phyloP scores from a whole-genome alignment of 2,113 vertebrate species.

The Vireo altiloquus region DNA sequence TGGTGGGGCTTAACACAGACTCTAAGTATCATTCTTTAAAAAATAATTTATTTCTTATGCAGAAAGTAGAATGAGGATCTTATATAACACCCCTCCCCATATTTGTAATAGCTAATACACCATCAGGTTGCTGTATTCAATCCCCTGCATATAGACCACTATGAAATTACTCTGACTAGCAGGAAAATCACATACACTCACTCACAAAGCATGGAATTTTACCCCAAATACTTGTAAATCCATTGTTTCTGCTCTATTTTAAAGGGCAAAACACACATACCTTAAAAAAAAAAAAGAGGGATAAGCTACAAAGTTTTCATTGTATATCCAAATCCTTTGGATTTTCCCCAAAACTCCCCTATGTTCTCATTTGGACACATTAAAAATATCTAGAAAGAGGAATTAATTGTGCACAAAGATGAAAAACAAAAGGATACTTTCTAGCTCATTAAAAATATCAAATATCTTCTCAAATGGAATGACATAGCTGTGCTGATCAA shows the following conservation, averaged over 20 bases:
- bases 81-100: neutral
- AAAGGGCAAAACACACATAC: neutral
- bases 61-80: neutral
- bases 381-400: neutral
- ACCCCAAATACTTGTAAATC: neutral
- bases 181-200: neutral
- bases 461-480: neutral
- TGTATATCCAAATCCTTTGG: neutral
- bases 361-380: neutral
- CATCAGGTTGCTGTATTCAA: neutral
- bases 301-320: neutral
- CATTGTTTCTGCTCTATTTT: neutral
- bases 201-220: neutral
- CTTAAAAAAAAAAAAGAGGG: neutral
- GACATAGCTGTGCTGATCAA: neutral
- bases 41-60: conserved; percentile 1
- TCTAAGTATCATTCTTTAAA: neutral
- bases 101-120: neutral
- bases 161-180: neutral
- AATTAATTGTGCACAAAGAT: neutral
- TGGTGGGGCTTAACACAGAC: neutral
- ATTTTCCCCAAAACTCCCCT: neutral
- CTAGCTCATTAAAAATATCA: neutral
- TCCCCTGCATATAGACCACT: neutral
- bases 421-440: neutral